phyloP scores from a whole-genome alignment of 2,888 invertebrate genomes.

The Philaethria dido region DNA sequence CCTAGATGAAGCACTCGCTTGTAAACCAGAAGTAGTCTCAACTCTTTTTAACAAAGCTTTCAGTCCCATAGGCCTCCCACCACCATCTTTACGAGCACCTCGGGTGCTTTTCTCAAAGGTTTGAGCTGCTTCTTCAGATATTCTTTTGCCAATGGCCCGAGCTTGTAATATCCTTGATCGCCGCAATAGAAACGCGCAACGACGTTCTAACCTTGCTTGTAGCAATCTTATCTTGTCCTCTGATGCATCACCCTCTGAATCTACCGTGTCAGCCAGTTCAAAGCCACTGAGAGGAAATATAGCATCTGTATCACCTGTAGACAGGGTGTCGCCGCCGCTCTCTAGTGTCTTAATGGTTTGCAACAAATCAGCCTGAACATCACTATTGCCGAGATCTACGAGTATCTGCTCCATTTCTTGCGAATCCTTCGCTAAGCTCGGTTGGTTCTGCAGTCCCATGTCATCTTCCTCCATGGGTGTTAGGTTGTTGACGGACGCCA shows the following conservation, averaged over 20 bases:
- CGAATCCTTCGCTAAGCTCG: conserved; percentile 82
- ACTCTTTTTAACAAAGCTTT: conserved; percentile 75
- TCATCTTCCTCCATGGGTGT: conserved; percentile 85
- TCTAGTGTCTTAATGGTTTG: conserved; percentile 91
- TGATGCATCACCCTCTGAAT: conserved; percentile 77
- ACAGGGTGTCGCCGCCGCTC: conserved; percentile 69
- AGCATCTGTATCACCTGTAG: conserved; percentile 77
- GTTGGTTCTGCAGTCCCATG: conserved; percentile 82
- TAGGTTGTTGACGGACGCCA: conserved; percentile 81
- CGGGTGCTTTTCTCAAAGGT: conserved; percentile 88
- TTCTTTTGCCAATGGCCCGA: conserved; percentile 89
- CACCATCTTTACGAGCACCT: conserved; percentile 85
- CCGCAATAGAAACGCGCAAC: conserved; percentile 88
- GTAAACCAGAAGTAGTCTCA: conserved; percentile 72
- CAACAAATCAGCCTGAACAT: conserved; percentile 87
- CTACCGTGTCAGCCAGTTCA: conserved; percentile 79
- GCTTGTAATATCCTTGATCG: conserved; percentile 91
- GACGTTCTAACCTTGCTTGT: conserved; percentile 86
- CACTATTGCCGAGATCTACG: conserved; percentile 83
- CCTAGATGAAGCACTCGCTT: conserved; percentile 72
- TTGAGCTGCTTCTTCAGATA: conserved; percentile 89
- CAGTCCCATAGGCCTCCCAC: conserved; percentile 71
- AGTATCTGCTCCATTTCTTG: conserved; percentile 88
- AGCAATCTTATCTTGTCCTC: conserved; percentile 80
- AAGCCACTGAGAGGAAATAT: conserved; percentile 74